Base-by-base conservation (phyloP, 2,888 invertebrate genomes). In the Monochamus alternatus region DNA sequence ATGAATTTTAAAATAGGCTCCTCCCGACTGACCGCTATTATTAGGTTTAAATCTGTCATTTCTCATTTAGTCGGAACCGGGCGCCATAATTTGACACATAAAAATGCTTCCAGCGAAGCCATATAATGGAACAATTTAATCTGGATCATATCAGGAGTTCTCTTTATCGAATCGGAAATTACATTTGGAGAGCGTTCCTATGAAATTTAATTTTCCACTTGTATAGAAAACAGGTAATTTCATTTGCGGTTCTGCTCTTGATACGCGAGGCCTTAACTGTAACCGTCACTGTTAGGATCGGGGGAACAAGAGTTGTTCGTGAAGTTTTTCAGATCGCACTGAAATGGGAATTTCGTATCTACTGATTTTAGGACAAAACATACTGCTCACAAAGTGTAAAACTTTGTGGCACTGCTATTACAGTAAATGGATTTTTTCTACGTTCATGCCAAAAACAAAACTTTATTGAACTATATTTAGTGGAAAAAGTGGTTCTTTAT, bases 91-190 rank as follows among this genome's bases (percentile, higher is more conserved):
- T 68, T 68, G 68, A 68, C 68, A 59, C 68, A 30, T 44, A 44
- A 68, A 59, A 68, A 68, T 55, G 52, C 22, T 10, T 31, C 30
- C 30, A 59, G 58, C 68, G 38, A 38, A 59, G 32, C 55, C 55
- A 38, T 68, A 44, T 32, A 68, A 59, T 58, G 58, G 68, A 30
- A 68, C 68, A 68, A 68, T 68, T 68, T 59, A 38, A 59, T 69
- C 60, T 69, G 44, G 59, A 69, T 60, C 69, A 51, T 60, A 69
- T 69, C 69, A 60, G 69, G 60, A 69, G 32, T 47, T 69, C 60
- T 31, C 60, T 69, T 60, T 69, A 69, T 69, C 47, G 60, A 60
- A 62, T 60, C 32, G 69, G 60, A 62, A 69, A 69, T 69, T 60
- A 31, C 14, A 68, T 68, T 68, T 68, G 14, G n/a, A 47, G 43